Conservation (phyloP, 2,888 invertebrate species). For the Chydorus sphaericus region DNA sequence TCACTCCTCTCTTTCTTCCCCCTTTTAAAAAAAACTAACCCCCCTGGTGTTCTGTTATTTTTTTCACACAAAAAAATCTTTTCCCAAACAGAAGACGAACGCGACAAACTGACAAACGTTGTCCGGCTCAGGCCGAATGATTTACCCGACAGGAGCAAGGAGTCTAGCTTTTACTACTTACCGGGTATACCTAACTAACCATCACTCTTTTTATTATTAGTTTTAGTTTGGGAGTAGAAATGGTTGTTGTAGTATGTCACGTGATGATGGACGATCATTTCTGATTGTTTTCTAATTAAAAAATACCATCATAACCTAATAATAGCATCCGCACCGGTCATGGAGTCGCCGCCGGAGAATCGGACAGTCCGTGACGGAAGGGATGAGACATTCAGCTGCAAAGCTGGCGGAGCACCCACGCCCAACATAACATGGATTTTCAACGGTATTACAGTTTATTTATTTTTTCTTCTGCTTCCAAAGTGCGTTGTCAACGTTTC, state of each 20-base stretch:
- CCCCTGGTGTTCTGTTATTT: no score
- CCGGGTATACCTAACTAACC: neutral
- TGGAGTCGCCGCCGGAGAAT: slow-evolving; percentile 71
- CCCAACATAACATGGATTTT: slow-evolving; percentile 86
- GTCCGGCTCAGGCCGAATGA: slow-evolving; percentile 6
- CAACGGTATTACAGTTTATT: slow-evolving; percentile 51
- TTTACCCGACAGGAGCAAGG: slow-evolving; percentile 10
- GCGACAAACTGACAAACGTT: slow-evolving; percentile 7
- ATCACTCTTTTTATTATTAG: neutral
- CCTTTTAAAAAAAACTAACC: no score
- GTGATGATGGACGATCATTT: neutral
- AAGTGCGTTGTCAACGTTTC: neutral
- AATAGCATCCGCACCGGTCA: slow-evolving; percentile 71
- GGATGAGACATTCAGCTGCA: slow-evolving; percentile 74
- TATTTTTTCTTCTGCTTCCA: neutral
- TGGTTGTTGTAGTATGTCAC: neutral
- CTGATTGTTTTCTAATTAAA: neutral
- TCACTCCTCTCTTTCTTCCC: neutral
- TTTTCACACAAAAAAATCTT: no score
- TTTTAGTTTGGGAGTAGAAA: neutral
- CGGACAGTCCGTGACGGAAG: slow-evolving; percentile 81
- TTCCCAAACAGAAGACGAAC: slow-evolving; percentile 12
- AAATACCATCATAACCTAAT: neutral
- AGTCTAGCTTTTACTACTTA: neutral
- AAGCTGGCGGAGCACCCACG: slow-evolving; percentile 76